These are phyloP conservation scores for Hoplodrina blanda DNA, from an alignment of 2,888 invertebrate genomes.

Conservation along the genomic window DNA sequence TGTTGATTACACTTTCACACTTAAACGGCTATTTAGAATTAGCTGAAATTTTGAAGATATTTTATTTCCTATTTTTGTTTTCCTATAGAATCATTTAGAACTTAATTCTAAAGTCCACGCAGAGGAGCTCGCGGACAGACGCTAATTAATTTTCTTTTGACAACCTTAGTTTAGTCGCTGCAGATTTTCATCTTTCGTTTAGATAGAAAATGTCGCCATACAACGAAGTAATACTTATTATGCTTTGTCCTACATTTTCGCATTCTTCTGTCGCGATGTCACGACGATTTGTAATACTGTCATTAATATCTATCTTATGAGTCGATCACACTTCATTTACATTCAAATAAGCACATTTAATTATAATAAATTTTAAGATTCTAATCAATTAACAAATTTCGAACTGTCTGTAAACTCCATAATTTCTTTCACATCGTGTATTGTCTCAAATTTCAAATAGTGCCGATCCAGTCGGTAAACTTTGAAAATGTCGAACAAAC, in stretches of 20 bases:
- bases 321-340: constrained; percentile 22
- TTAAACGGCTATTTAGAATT: no score
- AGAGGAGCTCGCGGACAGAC: no score
- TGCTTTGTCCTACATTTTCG: constrained; percentile 1
- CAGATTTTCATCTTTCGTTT: background rate
- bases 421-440: constrained; percentile 53
- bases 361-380: constrained; percentile 39
- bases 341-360: constrained; percentile 34
- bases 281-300: constrained; percentile 1
- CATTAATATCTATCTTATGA: constrained; percentile 21
- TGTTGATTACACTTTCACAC: no score
- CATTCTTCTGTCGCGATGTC: constrained; percentile 16
- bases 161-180: background rate
- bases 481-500: constrained; percentile 40
- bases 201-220: background rate
- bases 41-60: no score
- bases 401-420: constrained; percentile 19
- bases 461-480: constrained; percentile 43
- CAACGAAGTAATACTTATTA: no score
- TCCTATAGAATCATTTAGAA: no score
- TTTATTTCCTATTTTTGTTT: no score
- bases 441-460: constrained; percentile 41
- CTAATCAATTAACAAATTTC: constrained; percentile 48
- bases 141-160: no score
- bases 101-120: no score